Evolutionary conservation across 2,113 vertebrate species (phyloP), one percentile per base, ranked within the genome.

Genomic region (Eulemur rufifrons): DNA sequence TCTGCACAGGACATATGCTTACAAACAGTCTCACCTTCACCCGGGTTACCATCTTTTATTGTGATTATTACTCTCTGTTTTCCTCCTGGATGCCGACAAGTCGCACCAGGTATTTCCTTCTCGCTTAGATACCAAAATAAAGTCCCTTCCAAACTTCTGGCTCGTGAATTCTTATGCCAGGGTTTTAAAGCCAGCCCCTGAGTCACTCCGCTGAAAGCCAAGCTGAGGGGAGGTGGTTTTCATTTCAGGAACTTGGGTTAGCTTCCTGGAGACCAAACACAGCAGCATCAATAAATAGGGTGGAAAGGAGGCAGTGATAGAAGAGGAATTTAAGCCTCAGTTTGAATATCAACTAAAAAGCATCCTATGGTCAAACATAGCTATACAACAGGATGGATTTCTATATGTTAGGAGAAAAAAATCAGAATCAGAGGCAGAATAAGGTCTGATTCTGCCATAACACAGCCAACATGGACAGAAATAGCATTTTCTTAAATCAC

Each of bases 181-280:
- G 97, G 93, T 91, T 91, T 89, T 81, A 64, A 92, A 97, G 98
- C 98, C 98, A 98, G 96, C 56, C 96, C 95, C 34, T 98, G 98
- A 98, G 98, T 98, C 98, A 98, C 94, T 88, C 86, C 92, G 93
- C 71, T 84, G 83, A 97, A 96, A 98, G 96, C 97, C 96, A 98
- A 86, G 92, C 21, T 42, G 69, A 97, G 96, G 98, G 87, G 96
- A 98, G 96, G 89, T 98, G 97, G 96, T 98, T 98, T 98, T 98
- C 97, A 95, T 98, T 98, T 98, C 97, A 98, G 97, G 96, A 98
- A 98, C 94, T 96, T 71, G 2, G 94, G 95, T 98, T 91, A 61
- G 87, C 98, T 98, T 98, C 98, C 98, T 98, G 98, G 97, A 98
- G 97, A 98, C 98, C 91, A 98, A 98, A 98, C 97, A 97, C 92